phyloP scores from a whole-genome alignment of 1,140 invertebrate genomes.

The Ostrea denselamellosa region DNA sequence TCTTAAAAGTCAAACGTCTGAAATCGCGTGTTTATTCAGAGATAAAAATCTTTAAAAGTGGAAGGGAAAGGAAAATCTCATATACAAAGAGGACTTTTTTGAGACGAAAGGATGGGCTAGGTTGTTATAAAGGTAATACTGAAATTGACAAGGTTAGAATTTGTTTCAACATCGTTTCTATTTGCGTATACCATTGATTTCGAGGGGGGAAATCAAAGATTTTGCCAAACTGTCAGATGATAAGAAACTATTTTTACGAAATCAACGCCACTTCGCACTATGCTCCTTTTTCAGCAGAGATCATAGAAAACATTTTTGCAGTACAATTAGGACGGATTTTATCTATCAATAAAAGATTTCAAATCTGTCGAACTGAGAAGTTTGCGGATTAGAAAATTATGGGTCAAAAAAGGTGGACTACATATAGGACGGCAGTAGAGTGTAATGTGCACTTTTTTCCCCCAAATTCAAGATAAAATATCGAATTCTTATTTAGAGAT shows the following conservation, averaged over 20 bases:
- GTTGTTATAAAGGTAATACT: not conserved
- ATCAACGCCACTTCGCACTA: not conserved
- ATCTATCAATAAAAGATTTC: not conserved
- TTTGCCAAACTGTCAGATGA: conserved; percentile 32
- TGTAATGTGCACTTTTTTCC: not conserved
- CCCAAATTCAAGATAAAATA: not conserved
- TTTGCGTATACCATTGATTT: not conserved
- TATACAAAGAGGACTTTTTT: conserved; percentile 1
- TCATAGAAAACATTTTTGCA: conserved; percentile 17
- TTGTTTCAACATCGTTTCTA: not conserved
- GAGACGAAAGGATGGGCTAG: not conserved
- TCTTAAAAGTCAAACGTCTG: not conserved
- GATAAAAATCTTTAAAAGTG: not conserved
- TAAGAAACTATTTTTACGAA: conserved; percentile 27
- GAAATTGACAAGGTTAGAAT: not conserved
- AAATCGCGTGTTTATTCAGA: conserved; percentile 24
- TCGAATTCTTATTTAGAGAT: conserved; percentile 29
- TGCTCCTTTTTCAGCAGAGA: not conserved
- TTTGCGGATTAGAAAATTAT: not conserved
- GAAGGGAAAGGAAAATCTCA: not conserved
- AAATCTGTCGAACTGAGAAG: not conserved
- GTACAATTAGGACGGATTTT: not conserved
- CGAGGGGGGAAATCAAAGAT: conserved; percentile 6
- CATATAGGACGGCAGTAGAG: not conserved
- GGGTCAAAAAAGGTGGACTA: conserved; percentile 27